Conservation (phyloP, 2,113 vertebrate species). For the Tragelaphus strepsiceros region DNA sequence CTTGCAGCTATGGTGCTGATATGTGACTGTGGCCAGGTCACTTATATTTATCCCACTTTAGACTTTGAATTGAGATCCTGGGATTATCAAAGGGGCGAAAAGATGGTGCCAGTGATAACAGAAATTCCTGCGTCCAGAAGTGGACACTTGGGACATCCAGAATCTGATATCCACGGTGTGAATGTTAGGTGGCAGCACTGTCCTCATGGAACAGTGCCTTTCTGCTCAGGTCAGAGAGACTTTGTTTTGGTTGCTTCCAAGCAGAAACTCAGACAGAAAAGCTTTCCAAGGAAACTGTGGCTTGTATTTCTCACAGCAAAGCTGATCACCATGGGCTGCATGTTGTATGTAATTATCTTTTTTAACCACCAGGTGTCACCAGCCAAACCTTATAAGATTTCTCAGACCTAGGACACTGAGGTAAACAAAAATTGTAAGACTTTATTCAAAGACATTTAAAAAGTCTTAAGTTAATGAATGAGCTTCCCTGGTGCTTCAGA, state of each 20-base stretch:
- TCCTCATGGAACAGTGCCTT: background rate
- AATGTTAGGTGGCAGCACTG: background rate
- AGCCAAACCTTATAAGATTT: background rate
- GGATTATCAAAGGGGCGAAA: background rate
- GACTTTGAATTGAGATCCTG: background rate
- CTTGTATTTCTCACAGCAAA: background rate
- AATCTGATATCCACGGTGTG: background rate
- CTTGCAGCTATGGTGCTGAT: background rate
- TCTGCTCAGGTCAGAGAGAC: background rate
- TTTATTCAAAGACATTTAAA: background rate
- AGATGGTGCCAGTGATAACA: background rate
- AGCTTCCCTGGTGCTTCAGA: background rate
- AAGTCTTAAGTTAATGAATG: background rate
- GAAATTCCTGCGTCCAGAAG: background rate
- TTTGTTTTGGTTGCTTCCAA: background rate
- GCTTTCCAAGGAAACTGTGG: background rate
- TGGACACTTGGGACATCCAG: background rate
- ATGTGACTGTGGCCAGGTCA: background rate
- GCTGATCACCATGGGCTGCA: fast-evolving
- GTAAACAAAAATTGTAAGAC: background rate
- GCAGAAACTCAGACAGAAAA: background rate
- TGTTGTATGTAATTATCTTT: background rate
- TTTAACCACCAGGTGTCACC: conserved; percentile 27
- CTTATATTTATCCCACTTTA: background rate
- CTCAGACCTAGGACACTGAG: background rate